Conservation (phyloP, 2,797 vertebrate species). For the Acrocephalus scirpaceus region DNA sequence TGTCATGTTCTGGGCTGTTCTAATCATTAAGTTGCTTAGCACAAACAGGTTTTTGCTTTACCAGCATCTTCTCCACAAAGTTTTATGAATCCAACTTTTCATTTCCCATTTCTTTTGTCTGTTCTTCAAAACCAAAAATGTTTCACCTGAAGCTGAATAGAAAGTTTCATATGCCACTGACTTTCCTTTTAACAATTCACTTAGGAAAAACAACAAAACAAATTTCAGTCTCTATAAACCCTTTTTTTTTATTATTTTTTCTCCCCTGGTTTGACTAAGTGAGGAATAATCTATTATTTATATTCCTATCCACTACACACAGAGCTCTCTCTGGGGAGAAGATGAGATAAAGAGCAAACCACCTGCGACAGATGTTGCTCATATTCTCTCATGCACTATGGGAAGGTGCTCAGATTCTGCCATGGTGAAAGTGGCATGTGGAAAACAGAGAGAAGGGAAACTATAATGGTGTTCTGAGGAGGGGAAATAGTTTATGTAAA, state of each 20-base stretch:
- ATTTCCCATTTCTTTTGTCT: neutral
- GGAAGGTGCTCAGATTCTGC: neutral
- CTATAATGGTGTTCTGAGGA: neutral
- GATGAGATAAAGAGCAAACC: conserved; percentile 36
- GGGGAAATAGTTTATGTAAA: neutral
- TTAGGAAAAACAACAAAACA: conserved; percentile 2
- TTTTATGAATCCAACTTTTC: neutral
- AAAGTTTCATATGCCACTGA: neutral
- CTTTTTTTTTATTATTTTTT: neutral
- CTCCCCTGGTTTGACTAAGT: neutral
- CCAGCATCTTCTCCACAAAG: neutral
- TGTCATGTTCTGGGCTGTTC: neutral
- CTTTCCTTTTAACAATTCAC: neutral
- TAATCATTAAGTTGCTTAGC: neutral
- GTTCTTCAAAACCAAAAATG: neutral
- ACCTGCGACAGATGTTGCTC: neutral
- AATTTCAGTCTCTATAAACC: neutral
- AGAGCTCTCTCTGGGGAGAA: conserved; percentile 17
- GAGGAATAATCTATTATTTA: conserved; percentile 51
- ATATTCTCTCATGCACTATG: neutral
- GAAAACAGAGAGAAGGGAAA: neutral
- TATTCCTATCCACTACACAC: neutral
- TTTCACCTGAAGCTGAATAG: neutral
- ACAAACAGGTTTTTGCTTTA: neutral
- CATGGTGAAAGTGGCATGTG: neutral